Conservation (phyloP, 2,888 invertebrate genomes). For the Campoplex capitator region DNA sequence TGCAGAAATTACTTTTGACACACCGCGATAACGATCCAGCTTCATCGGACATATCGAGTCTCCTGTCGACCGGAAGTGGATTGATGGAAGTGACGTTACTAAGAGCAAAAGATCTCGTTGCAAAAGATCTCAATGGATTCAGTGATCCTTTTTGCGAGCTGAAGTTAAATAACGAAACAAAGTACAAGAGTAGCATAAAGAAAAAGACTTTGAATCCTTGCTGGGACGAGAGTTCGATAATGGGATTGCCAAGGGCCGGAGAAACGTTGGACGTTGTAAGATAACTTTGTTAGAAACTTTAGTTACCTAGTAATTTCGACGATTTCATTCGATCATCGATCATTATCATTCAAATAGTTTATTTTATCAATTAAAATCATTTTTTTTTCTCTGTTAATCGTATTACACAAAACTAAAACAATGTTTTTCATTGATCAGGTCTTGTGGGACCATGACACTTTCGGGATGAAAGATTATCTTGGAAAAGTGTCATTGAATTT, state of each 20-base stretch:
- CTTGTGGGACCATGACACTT: conserved; percentile 86
- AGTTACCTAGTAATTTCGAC: background rate
- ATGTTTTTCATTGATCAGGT: conserved; percentile 77
- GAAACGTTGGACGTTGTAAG: conserved; percentile 85
- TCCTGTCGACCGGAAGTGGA: conserved; percentile 83
- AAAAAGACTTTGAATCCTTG: conserved; percentile 86
- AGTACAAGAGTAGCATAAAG: conserved; percentile 85
- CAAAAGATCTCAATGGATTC: conserved; percentile 86
- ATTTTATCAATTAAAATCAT: background rate
- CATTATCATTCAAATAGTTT: background rate
- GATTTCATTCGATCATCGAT: background rate
- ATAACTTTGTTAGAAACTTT: conserved; percentile 37
- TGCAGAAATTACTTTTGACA: conserved; percentile 81
- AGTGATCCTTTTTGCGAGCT: conserved; percentile 86
- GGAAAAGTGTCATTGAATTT: conserved; percentile 85
- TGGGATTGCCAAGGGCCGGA: conserved; percentile 84
- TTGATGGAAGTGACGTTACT: conserved; percentile 85
- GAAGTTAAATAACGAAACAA: conserved; percentile 84
- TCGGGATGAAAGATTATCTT: conserved; percentile 86
- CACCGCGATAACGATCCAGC: conserved; percentile 79
- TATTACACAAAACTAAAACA: too few species aligned
- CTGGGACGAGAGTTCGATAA: conserved; percentile 86
- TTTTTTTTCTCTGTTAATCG: too few species aligned
- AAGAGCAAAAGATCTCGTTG: conserved; percentile 85
- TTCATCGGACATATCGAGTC: conserved; percentile 81